Base-by-base conservation (phyloP, 2,888 invertebrate genomes). In the Volucella inanis region DNA sequence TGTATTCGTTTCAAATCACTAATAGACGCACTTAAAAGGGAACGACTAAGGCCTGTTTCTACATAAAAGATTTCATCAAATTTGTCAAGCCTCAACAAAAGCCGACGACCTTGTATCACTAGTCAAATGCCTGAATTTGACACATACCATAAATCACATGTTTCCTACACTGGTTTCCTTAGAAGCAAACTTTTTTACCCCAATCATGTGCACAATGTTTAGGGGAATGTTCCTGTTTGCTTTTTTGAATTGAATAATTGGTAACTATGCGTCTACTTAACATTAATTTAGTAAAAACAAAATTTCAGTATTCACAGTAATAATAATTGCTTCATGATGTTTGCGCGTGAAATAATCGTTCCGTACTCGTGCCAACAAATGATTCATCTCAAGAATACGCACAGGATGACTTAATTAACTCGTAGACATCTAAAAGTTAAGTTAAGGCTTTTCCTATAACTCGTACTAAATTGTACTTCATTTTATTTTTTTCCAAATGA, bases 401-500 rank as follows among this genome's bases (percentile, higher is more conserved):
- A 85, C 85, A 85, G 85, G 85, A 85, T 85, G 81, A 67, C 61
- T 81, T 76, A 85, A 85, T 85, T 85, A 81, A 85, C 71, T 77
- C 45, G 70, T 70, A 84, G 84, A 79, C 79, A 61, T 71, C 55
- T 61, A 61, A 71, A 77, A 65, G 54, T 41, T 18, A 74, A 39
- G 41, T 45, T 43, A 45, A 71, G 47, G 41, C 54, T 15, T 47
- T 64, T 31, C 31, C 31, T 31, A 31, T 47, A 43, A 47, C 47
- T 71, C 54, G 64, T 64, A 65, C 8, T 2, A 41, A 18, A 64
- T 55, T 52, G 45, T 14, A 54, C 59, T 74, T 52, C 59, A 65
- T 64, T 14, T 41, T 57, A 68, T 43, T 38, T 6, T 31, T 31
- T 31, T 22, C 41, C 49, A 59, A 38, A 52, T 18, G 49, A 43